Base-by-base conservation (phyloP, 2,888 invertebrate species). In the Theretra japonica region DNA sequence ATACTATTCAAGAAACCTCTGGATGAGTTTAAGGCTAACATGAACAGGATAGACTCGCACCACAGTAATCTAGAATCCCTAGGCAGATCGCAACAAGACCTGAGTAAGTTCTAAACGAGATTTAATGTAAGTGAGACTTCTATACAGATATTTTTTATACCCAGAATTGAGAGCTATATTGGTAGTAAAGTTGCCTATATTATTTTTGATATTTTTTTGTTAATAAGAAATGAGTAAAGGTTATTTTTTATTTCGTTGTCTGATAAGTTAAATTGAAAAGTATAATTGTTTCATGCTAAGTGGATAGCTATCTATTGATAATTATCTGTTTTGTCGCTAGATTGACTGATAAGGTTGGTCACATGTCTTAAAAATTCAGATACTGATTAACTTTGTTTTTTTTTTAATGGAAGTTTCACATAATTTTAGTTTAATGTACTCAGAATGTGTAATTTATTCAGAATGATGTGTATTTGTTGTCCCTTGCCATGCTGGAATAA, bases 41-140 rank as follows among this genome's bases (percentile, higher is more conserved):
- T 95, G 78, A 95, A 94, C 70, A 87, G 95, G 72, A 94, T 95
- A 73, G 94, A 94, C 70, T 95, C 94, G 0, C 95, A 95, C 75
- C 95, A 94, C 72, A 85, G 87, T 73, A 93, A 89, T 76, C 76
- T 95, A 23, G 94, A 94, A 33, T 74, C 86, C 0, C 75, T 94
- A 17, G 91, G 82, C 0, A 83, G 77, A 57, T 78, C 85, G 15
- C 83, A 83, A 53, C 73, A 78, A 19, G 86, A 88, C 11, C 71
- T 80, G 56, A 76, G 80, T 72, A 76, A 83, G 75, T 81, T 75
- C 28, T 69, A 69, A 59, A 58, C 30, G 25, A 30, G 15, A 33
- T 30, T 17, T 5, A 62, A 28, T 15, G 23, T 25, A 25, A 25
- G 58, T 53, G 19, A n/a, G n/a, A 53, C 53, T 53, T 53, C 23